These are phyloP conservation scores for Corella eumyota DNA, from an alignment of 23 tunicate species.

Conservation along the genomic window DNA sequence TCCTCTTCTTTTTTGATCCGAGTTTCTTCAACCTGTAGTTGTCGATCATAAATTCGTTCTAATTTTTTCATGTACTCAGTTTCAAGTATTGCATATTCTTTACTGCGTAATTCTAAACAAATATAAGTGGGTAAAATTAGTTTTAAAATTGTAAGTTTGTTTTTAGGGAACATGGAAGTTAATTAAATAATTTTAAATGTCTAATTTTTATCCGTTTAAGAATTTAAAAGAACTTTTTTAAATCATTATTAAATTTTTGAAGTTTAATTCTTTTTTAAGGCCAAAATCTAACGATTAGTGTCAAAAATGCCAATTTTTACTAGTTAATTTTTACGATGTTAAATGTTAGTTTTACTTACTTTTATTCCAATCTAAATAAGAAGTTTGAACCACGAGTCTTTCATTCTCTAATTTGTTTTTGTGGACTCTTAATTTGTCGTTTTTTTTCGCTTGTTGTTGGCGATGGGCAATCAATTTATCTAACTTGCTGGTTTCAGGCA, in stretches of 20 bases:
- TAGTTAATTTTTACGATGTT: too few relatives aligned
- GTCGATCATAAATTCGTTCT: conserved; percentile 68
- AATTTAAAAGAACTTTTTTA: too few relatives aligned
- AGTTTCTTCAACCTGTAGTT: conserved; percentile 40
- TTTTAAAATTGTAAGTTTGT: not conserved
- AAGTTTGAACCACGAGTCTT: conserved; percentile 27
- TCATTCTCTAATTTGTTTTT: conserved; percentile 75
- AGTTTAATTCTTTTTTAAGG: too few relatives aligned
- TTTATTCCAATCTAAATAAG: conserved; percentile 67
- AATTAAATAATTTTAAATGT: not conserved
- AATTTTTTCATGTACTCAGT: conserved; percentile 43
- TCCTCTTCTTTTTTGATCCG: conserved; percentile 24
- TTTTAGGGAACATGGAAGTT: too few relatives aligned
- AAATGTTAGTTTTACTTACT: too few relatives aligned
- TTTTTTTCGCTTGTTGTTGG: conserved; percentile 64
- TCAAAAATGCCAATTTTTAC: too few relatives aligned
- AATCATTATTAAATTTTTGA: too few relatives aligned
- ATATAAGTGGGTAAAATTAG: not conserved
- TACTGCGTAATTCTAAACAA: conserved; percentile 21
- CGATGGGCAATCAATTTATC: conserved; percentile 72
- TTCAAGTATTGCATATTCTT: conserved; percentile 19
- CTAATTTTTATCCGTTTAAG: too few relatives aligned
- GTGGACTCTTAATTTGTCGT: conserved; percentile 62
- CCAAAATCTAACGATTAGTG: too few relatives aligned
- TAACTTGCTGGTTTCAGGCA: conserved; percentile 59